These are phyloP conservation scores for Rhinolophus ferrumequinum DNA, from an alignment of 2,113 vertebrate genomes.

Conservation along the genomic window DNA sequence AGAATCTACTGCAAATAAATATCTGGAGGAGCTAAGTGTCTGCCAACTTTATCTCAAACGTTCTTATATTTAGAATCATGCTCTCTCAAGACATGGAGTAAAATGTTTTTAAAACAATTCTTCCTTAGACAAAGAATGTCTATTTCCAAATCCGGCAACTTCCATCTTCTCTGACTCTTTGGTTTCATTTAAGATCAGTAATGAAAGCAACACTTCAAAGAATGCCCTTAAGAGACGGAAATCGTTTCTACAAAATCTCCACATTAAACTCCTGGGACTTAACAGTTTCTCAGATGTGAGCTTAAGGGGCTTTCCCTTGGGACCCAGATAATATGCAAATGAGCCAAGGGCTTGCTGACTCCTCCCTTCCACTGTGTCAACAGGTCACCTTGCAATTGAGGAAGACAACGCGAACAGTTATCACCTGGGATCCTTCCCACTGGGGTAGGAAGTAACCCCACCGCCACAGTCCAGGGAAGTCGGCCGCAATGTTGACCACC, in stretches of 20 bases:
- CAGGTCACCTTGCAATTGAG: neutral
- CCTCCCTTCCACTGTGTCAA: neutral
- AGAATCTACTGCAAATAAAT: conserved; percentile 60
- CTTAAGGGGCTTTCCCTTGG: neutral
- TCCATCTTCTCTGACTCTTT: neutral
- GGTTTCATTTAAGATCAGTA: neutral
- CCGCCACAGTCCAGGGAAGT: neutral
- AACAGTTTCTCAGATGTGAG: neutral
- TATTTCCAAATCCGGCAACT: conserved; percentile 20
- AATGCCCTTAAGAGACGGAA: neutral
- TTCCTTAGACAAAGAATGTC: neutral
- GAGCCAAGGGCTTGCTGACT: neutral
- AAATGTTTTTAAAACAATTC: conserved; percentile 56
- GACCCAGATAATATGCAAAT: neutral
- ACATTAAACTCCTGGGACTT: neutral
- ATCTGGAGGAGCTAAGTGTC: conserved; percentile 21
- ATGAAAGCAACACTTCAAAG: neutral
- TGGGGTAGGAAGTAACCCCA: neutral
- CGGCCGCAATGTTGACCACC: neutral
- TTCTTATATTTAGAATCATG: conserved; percentile 56
- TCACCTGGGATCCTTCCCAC: neutral
- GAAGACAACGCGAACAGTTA: neutral
- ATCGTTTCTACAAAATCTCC: neutral
- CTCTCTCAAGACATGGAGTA: conserved; percentile 26
- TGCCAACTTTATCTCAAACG: conserved; percentile 54